These are phyloP conservation scores for Gorsachius magnificus DNA, from an alignment of 2,797 vertebrate species.

Conservation along the genomic window DNA sequence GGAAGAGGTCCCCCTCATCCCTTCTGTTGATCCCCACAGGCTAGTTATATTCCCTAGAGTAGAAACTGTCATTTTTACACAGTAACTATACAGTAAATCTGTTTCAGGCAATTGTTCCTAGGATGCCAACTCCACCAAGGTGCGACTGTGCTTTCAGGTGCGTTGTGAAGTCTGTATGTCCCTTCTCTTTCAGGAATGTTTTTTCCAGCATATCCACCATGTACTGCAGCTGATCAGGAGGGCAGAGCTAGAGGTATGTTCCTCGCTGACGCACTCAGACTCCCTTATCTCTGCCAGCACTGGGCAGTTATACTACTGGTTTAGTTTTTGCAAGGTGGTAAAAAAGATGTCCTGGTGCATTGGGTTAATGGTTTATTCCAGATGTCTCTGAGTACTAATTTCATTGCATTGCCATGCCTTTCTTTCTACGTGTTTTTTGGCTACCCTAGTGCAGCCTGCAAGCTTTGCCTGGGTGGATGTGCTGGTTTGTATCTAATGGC, in stretches of 20 bases:
- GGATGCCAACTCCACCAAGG: neutral
- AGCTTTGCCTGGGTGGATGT: neutral
- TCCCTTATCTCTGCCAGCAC: neutral
- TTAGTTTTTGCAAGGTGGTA: neutral
- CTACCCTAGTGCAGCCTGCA: neutral
- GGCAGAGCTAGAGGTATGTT: neutral
- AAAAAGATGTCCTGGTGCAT: neutral
- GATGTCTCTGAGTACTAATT: neutral
- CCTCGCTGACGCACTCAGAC: neutral
- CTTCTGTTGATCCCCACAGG: neutral
- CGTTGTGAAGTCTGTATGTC: neutral
- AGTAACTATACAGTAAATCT: neutral
- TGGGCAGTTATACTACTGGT: neutral
- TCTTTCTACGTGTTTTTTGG: neutral
- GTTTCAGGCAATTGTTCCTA: neutral
- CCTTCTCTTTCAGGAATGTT: neutral
- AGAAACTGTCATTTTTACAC: neutral
- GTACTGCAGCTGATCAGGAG: neutral
- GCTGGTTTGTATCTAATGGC: neutral
- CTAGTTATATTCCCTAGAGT: neutral
- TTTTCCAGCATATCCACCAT: neutral
- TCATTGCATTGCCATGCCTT: neutral
- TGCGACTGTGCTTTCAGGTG: neutral
- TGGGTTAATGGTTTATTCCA: neutral
- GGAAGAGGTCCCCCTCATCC: neutral